Evolutionary conservation across 2,888 invertebrate genomes (phyloP).

Genomic region (Drosophila koepferae): DNA sequence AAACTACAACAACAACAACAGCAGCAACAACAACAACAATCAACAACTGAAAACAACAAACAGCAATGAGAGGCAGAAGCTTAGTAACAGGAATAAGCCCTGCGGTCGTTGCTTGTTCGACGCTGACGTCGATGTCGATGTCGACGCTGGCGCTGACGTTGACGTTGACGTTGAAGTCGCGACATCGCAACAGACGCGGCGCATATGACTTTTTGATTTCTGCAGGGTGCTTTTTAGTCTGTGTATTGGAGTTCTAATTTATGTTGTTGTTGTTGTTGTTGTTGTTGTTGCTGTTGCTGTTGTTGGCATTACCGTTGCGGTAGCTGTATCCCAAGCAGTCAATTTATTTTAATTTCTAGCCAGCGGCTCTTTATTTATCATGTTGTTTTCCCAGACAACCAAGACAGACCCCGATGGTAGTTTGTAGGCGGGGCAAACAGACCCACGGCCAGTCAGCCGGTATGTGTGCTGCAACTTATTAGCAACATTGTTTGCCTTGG

Average conservation of each 20-base stretch:
- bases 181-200: slow-evolving; percentile 47
- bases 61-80: slow-evolving; percentile 4
- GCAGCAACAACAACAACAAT: neutral
- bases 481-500: slow-evolving; percentile 66
- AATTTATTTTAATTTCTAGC: slow-evolving; percentile 81
- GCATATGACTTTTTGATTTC: slow-evolving; percentile 76
- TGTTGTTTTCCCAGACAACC: slow-evolving; percentile 64
- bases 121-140: slow-evolving; percentile 44
- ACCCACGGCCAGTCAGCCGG: slow-evolving; percentile 1
- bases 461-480: slow-evolving; percentile 62
- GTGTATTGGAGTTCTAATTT: slow-evolving; percentile 55
- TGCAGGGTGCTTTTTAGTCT: slow-evolving; percentile 62
- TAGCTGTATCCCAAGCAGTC: slow-evolving; percentile 66
- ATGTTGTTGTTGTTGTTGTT: slow-evolving; percentile 40
- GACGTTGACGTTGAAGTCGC: slow-evolving; percentile 50
- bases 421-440: neutral
- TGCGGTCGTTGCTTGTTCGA: slow-evolving; percentile 57
- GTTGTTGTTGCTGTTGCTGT: slow-evolving; percentile 11
- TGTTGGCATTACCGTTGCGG: slow-evolving; percentile 53
- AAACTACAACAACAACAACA: slow-evolving; percentile 23
- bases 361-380: slow-evolving; percentile 79
- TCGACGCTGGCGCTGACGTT: slow-evolving; percentile 18
- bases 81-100: slow-evolving; percentile 64
- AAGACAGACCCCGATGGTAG: neutral
- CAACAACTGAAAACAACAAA: slow-evolving; percentile 9